Base-by-base conservation (phyloP, 2,797 vertebrate species). In the Eremophila alpestris region DNA sequence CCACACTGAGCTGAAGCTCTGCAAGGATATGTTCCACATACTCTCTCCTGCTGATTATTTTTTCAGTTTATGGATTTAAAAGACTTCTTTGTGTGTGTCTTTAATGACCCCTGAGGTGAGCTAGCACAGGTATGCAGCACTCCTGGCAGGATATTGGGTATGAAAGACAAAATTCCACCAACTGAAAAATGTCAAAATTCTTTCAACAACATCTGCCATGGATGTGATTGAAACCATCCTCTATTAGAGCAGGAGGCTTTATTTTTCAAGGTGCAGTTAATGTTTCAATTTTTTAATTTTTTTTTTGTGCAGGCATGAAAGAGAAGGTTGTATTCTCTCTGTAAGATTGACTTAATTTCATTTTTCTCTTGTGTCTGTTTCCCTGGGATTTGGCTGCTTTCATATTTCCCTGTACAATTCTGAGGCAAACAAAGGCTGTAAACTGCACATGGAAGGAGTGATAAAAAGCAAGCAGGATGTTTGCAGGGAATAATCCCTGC, bases 201-300 rank as follows among this genome's bases (percentile, higher is more conserved):
- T 73, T 29, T 87, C 90, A 95, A 75, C 49, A 92, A 48, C 34
- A 73, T 87, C 93, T 95, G 92, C 76, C 82, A 95, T 27, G 3
- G 34, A 24, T 32, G n/a, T 92, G 81, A 94, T 89, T 60, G 70
- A 96, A 95, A 88, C 60, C 52, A 26, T 79, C 94, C 77, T 77
- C 91, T 90, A 67, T 67, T 85, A 82, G 81, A 97, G 77, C 59
- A 96, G 75, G 68, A 75, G 63, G 22, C 43, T 76, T 96, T 94
- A 87, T 96, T 96, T 97, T 93, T 96, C 85, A n/a, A 54, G 51
- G 43, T 82, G 68, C 81, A 95, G 95, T 96, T 97, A 96, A 92
- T 93, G 63, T 76, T 94, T 93, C 83, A 59, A 79, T 83, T 3
- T 60, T 30, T 59, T 8, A 59, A 34, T 58, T 24, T 46, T 45